Percentiles rank a stretch among this genome's conserved stretches.
Evolutionary conservation across 2,888 invertebrate genomes (phyloP).

Genomic region (Dromius quadrimaculatus): DNA sequence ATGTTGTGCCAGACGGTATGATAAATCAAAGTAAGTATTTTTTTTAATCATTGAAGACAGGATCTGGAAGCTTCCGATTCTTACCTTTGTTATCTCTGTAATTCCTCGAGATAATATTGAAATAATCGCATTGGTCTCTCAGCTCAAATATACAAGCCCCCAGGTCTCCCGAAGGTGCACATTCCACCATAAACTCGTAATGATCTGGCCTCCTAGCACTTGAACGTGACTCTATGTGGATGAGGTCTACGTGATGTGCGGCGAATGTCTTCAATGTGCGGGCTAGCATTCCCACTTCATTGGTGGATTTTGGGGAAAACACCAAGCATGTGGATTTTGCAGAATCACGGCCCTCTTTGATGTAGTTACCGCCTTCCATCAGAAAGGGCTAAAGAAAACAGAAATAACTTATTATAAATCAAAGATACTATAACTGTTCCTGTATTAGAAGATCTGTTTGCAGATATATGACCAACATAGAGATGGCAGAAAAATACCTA

Average conservation of each 20-base stretch:
- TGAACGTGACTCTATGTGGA: conserved; percentile 94
- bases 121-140: conserved; percentile 78
- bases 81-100: conserved; percentile 83
- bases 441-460: too few relatives aligned
- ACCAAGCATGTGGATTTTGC: conserved; percentile 84
- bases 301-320: conserved; percentile 86
- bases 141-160: conserved; percentile 82
- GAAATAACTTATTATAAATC: too few relatives aligned
- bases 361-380: conserved; percentile 86
- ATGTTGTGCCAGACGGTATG: too few relatives aligned
- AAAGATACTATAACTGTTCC: too few relatives aligned
- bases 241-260: conserved; percentile 82
- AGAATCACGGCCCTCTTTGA: conserved; percentile 82
- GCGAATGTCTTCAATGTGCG: conserved; percentile 90
- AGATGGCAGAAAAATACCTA: too few relatives aligned
- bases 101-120: conserved; percentile 90
- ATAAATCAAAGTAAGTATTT: too few relatives aligned
- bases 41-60: too few relatives aligned
- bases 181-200: conserved; percentile 97
- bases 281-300: conserved; percentile 89
- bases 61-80: too few relatives aligned
- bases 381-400: conserved; percentile 78
- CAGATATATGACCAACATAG: too few relatives aligned
- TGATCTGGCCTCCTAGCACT: conserved; percentile 80
- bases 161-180: conserved; percentile 83